A percentile compares a stretch with the other conserved stretches of the same genome.
Evolutionary conservation across 2,888 invertebrate species (phyloP).

Genomic region (Gari tellinella): DNA sequence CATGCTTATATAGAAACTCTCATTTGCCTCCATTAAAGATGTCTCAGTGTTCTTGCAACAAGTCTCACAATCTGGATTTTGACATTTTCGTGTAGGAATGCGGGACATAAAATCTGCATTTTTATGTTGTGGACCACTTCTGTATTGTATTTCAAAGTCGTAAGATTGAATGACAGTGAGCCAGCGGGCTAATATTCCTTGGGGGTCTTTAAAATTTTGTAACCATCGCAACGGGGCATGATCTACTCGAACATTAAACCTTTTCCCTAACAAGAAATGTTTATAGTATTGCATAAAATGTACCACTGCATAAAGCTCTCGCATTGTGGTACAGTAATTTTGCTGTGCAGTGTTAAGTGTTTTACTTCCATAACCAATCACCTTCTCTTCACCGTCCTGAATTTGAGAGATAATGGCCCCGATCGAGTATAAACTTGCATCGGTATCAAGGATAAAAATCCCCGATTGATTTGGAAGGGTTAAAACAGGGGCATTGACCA

Average conservation of each 20-base stretch:
- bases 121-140: conserved; percentile 5
- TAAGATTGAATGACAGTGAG: conserved; percentile 1
- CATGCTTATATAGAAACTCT: no score
- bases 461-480: conserved; percentile 11
- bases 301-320: conserved; percentile 51
- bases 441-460: conserved; percentile 50
- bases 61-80: not conserved
- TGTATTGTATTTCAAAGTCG: conserved; percentile 6
- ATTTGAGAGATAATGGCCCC: conserved; percentile 56
- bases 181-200: conserved; percentile 13
- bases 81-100: not conserved
- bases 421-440: conserved; percentile 51
- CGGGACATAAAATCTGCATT: conserved; percentile 9
- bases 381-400: conserved; percentile 51
- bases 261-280: conserved; percentile 31
- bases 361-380: conserved; percentile 50
- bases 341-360: conserved; percentile 28
- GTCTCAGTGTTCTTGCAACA: not conserved
- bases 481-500: conserved; percentile 9
- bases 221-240: conserved; percentile 22
- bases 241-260: conserved; percentile 7
- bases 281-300: conserved; percentile 51
- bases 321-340: conserved; percentile 46
- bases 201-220: conserved; percentile 10
- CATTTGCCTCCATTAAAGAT: not conserved